Evolutionary conservation across 2,888 invertebrate species (phyloP).

Genomic region (Dendrolimus pini): DNA sequence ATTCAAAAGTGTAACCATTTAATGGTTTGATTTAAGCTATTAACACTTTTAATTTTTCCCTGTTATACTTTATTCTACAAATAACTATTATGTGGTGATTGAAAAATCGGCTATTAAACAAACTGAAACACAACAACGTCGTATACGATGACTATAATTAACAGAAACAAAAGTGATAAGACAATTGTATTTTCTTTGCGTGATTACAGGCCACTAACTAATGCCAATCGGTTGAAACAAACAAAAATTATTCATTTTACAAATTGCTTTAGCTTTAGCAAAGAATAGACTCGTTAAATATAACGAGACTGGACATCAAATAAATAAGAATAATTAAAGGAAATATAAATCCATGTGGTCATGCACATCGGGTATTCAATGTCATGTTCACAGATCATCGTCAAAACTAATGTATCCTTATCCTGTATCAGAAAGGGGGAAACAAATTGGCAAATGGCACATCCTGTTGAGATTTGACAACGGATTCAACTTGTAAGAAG

Average conservation of each 20-base stretch:
- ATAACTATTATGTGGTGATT: too few species aligned
- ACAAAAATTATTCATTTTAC: not conserved
- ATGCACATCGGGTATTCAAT: constrained; percentile 10
- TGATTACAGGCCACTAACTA: too few species aligned
- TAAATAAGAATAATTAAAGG: not conserved
- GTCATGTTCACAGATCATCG: constrained; percentile 28
- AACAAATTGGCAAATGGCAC: constrained; percentile 57
- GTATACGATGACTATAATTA: too few species aligned
- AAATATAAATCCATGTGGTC: not conserved
- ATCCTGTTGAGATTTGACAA: constrained; percentile 45
- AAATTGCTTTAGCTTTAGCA: constrained; percentile 2
- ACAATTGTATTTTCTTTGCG: too few species aligned
- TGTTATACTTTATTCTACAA: too few species aligned
- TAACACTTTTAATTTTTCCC: too few species aligned
- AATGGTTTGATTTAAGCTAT: too few species aligned
- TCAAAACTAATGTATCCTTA: constrained; percentile 51
- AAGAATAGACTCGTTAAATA: constrained; percentile 1
- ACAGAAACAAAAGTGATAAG: too few species aligned
- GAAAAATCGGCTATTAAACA: too few species aligned
- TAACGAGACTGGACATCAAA: not conserved
- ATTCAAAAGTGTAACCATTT: too few species aligned
- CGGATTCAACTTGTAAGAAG: constrained; percentile 3
- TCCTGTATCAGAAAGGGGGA: constrained; percentile 56
- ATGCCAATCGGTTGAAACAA: not conserved
- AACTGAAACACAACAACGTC: too few species aligned